These are phyloP conservation scores for Coleophora deauratella DNA, from an alignment of 2,888 invertebrate genomes.

Conservation along the genomic window DNA sequence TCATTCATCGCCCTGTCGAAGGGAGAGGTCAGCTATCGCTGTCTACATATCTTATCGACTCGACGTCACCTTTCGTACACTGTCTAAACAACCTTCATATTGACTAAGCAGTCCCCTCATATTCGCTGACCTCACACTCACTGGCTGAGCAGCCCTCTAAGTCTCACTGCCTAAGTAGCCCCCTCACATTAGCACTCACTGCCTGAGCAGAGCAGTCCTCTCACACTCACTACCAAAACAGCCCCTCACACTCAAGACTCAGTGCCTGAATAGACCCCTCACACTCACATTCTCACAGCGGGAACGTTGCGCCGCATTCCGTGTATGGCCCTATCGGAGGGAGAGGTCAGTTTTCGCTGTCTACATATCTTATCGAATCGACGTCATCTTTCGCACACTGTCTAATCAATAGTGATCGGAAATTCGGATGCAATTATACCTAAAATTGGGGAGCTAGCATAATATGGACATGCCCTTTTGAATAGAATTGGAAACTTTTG, in stretches of 20 bases:
- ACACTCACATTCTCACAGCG: no score
- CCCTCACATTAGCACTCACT: not conserved
- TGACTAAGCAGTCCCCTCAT: not conserved
- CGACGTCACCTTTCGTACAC: not conserved
- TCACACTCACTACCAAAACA: not conserved
- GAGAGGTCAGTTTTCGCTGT: not conserved
- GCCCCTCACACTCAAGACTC: not conserved
- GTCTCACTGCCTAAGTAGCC: not conserved
- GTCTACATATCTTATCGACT: not conserved
- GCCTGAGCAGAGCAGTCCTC: not conserved
- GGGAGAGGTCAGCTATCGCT: not conserved
- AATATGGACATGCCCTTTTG: no score
- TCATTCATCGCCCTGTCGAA: conserved; percentile 48
- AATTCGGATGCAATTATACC: no score
- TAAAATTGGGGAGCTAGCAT: no score
- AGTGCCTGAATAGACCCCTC: no score
- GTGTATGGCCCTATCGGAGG: conserved; percentile 40
- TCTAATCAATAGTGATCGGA: no score
- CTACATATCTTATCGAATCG: not conserved
- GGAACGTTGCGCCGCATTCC: conserved; percentile 47
- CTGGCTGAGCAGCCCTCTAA: no score
- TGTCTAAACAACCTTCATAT: no score
- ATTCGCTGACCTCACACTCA: not conserved
- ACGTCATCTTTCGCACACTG: not conserved
- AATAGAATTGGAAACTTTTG: no score